These are phyloP conservation scores for Pseudorectes ferrugineus DNA, from an alignment of 2,113 vertebrate species.

Conservation along the genomic window DNA sequence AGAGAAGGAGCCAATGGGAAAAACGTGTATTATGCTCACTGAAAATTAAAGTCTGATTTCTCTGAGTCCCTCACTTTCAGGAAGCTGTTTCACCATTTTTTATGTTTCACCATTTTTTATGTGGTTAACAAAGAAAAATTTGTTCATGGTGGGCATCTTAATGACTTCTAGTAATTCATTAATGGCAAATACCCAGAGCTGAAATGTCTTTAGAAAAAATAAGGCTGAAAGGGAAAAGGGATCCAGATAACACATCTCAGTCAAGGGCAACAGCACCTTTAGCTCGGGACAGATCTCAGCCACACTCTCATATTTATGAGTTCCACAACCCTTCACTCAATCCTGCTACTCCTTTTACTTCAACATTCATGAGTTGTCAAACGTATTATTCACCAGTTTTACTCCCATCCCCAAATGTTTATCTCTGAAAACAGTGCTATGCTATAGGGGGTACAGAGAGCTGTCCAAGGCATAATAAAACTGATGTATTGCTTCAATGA, in stretches of 20 bases:
- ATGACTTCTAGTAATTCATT: too few species aligned
- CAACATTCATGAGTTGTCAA: background rate
- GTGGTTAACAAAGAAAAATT: too few species aligned
- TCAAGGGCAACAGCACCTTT: background rate
- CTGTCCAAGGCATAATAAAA: background rate
- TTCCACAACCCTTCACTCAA: background rate
- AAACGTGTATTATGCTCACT: too few species aligned
- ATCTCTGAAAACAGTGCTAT: background rate
- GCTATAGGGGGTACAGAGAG: background rate
- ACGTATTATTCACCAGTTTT: background rate
- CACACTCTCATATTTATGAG: accelerated
- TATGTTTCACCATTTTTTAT: too few species aligned
- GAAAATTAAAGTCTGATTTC: too few species aligned
- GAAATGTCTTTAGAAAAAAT: too few species aligned
- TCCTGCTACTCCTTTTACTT: background rate
- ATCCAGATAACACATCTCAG: background rate
- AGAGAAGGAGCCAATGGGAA: too few species aligned
- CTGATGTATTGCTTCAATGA: background rate
- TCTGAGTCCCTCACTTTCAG: too few species aligned
- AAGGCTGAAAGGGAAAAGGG: background rate
- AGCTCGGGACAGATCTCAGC: background rate
- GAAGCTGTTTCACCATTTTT: too few species aligned
- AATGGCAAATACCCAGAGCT: too few species aligned
- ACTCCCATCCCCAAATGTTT: background rate
- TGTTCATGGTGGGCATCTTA: too few species aligned